These are phyloP conservation scores for Pipistrellus kuhlii DNA, from an alignment of 2,797 vertebrate genomes.

Conservation along the genomic window DNA sequence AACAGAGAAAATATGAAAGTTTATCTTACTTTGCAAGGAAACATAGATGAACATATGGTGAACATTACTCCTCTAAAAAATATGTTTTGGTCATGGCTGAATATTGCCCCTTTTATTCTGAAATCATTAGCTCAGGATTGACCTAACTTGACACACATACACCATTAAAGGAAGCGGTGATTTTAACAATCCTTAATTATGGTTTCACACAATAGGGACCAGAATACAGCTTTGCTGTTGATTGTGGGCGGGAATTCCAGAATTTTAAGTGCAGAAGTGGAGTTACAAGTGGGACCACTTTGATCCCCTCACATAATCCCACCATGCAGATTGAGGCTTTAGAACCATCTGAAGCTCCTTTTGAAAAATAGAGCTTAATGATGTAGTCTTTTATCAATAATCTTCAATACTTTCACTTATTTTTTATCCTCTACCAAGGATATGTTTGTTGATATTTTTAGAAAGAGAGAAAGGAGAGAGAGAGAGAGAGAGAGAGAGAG, in stretches of 20 bases:
- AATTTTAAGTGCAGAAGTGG: not conserved
- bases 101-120: conserved; percentile 46
- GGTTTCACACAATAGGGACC: not conserved
- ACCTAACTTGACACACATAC: conserved; percentile 26
- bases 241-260: not conserved
- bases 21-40: conserved; percentile 76
- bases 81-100: conserved; percentile 29
- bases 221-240: not conserved
- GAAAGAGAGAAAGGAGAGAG: not conserved
- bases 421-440: not conserved
- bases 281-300: not conserved
- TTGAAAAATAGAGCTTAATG: not conserved
- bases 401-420: not conserved
- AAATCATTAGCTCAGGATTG: conserved; percentile 51
- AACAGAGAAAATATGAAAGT: conserved; percentile 65
- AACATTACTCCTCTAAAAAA: conserved; percentile 63
- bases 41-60: conserved; percentile 72
- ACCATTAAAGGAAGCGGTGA: not conserved
- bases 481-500: not conserved
- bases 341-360: not conserved
- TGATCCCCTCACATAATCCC: not conserved
- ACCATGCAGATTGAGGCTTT: not conserved
- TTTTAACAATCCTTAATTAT: not conserved
- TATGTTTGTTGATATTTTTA: not conserved
- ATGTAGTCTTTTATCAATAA: not conserved